Percentiles rank a stretch among this genome's conserved stretches.
phyloP scores from a whole-genome alignment of 2,113 vertebrate genomes.

The Phalacrocorax carbo region DNA sequence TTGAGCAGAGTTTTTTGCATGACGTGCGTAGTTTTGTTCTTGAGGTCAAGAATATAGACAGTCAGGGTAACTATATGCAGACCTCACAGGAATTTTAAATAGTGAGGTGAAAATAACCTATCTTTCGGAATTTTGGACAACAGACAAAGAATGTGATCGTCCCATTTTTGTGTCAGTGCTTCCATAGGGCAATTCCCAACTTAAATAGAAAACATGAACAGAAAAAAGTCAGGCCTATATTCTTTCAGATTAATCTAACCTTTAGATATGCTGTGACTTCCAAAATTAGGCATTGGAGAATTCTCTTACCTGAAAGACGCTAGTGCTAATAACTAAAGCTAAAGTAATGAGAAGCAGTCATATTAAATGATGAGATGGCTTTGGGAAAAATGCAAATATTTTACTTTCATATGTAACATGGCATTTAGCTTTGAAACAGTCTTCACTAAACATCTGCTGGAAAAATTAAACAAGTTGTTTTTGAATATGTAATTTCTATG shows the following conservation, averaged over 20 bases:
- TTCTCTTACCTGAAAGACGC: background rate
- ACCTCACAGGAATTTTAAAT: background rate
- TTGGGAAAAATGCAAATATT: background rate
- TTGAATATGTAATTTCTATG: background rate
- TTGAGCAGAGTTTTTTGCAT: background rate
- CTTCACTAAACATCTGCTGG: background rate
- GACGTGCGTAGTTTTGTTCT: rapidly evolving
- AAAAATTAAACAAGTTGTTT: background rate
- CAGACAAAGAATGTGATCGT: background rate
- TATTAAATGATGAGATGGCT: background rate
- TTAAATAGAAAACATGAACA: background rate
- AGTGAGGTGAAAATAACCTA: background rate
- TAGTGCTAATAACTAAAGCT: background rate
- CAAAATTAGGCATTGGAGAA: background rate
- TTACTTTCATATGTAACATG: background rate
- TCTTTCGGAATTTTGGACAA: background rate
- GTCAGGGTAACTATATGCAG: background rate
- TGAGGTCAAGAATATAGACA: background rate
- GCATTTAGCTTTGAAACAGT: background rate
- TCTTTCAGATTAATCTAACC: background rate
- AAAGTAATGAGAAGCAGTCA: background rate
- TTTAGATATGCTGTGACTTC: background rate
- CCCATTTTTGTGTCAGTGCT: background rate
- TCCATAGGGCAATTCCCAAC: background rate
- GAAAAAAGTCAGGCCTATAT: background rate